Conservation (phyloP, 1,140 invertebrate genomes). For the Leptinotarsa undecemlineata region DNA sequence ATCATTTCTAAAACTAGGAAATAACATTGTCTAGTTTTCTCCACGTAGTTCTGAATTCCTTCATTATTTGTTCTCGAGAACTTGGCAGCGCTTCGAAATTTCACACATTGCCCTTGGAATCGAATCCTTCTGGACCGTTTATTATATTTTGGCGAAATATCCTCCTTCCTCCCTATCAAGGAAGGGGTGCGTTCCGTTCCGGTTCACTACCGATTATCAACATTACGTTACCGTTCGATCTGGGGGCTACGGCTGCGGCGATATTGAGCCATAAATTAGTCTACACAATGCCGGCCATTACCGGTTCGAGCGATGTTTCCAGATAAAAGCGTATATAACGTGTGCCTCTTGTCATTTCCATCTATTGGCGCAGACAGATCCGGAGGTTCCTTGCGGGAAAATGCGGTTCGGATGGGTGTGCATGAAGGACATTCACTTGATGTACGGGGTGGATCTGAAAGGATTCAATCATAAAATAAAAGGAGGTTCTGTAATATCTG, state of each 20-base stretch:
- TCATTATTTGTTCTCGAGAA: background rate
- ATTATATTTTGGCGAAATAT: constrained; percentile 20
- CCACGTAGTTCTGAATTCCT: too few relatives aligned
- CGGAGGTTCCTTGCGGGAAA: background rate
- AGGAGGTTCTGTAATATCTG: too few relatives aligned
- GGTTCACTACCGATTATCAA: constrained; percentile 47
- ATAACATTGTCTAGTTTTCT: too few relatives aligned
- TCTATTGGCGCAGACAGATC: background rate
- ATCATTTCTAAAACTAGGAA: too few relatives aligned
- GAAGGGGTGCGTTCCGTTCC: constrained; percentile 37
- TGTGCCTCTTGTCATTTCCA: constrained; percentile 19
- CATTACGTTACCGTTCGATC: constrained; percentile 43
- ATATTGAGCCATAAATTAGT: constrained; percentile 48
- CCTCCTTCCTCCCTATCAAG: background rate
- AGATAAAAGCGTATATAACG: constrained; percentile 39
- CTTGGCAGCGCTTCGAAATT: background rate
- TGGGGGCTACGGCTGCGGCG: constrained; percentile 33
- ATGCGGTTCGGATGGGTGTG: background rate
- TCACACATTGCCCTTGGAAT: constrained; percentile 2
- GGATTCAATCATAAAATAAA: too few relatives aligned
- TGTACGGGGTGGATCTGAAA: too few relatives aligned
- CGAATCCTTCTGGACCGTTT: constrained; percentile 22
- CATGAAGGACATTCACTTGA: too few relatives aligned
- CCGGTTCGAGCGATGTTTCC: constrained; percentile 41
- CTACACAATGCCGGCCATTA: constrained; percentile 45